Conservation (phyloP, 2,888 invertebrate species). For the Dynastes grantii region DNA sequence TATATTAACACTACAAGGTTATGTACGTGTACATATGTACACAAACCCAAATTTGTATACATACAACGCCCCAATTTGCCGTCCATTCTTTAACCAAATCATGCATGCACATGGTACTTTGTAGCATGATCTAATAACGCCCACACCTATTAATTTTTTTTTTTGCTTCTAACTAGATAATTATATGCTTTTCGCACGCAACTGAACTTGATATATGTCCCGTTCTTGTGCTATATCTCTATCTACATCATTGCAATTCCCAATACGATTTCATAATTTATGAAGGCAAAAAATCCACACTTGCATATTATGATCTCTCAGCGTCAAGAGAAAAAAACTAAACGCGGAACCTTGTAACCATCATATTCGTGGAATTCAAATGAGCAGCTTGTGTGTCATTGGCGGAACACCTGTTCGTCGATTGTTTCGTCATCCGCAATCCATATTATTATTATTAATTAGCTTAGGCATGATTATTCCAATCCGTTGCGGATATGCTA, state of each 20-base stretch:
- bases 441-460: slow-evolving; percentile 24
- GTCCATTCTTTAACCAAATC: not conserved
- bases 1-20: no score
- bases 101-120: no score
- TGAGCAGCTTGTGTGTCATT: slow-evolving; percentile 34
- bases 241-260: no score
- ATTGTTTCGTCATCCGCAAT: slow-evolving; percentile 9
- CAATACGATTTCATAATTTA: no score
- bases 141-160: slow-evolving; percentile 3
- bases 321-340: no score
- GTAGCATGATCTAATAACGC: not conserved
- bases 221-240: no score
- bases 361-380: slow-evolving; percentile 27
- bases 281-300: no score
- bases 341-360: slow-evolving; percentile 16
- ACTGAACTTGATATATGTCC: no score
- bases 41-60: not conserved
- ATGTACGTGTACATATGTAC: no score
- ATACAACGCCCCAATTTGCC: not conserved
- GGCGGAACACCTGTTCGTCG: slow-evolving; percentile 31
- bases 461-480: slow-evolving; percentile 19
- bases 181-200: no score
- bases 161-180: not conserved
- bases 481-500: no score
- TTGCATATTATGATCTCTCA: no score